Conservation (phyloP, 2,797 vertebrate genomes). For the Coranthus polyacanthus region DNA sequence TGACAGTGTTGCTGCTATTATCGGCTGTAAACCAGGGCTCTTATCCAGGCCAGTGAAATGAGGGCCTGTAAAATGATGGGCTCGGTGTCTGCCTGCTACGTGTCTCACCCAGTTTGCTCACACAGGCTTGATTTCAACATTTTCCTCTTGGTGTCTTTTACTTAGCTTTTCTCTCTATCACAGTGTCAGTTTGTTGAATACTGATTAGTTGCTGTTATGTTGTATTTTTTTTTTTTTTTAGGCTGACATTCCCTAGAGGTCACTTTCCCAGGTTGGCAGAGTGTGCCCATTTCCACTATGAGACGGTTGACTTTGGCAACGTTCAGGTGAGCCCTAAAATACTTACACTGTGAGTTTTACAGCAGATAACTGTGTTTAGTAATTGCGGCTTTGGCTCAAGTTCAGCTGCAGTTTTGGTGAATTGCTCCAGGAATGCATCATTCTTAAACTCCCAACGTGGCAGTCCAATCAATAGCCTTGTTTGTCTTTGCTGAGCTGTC, state of each 20-base stretch:
- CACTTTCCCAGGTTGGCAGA: conserved; percentile 98
- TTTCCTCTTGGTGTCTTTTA: conserved; percentile 24
- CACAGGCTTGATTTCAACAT: conserved; percentile 19
- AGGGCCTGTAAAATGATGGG: conserved; percentile 58
- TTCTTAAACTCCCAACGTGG: too few species aligned
- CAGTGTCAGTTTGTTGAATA: conserved; percentile 61
- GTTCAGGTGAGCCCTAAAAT: conserved; percentile 87
- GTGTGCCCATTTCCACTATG: conserved; percentile 99
- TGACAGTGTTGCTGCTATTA: conserved; percentile 70
- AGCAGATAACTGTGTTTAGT: conserved; percentile 26
- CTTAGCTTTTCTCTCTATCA: conserved; percentile 51
- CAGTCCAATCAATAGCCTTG: conserved; percentile 21
- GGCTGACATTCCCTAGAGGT: conserved; percentile 95
- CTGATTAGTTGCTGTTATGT: conserved; percentile 66
- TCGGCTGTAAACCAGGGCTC: conserved; percentile 76
- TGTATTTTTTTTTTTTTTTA: conserved; percentile 81
- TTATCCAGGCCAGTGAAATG: conserved; percentile 77
- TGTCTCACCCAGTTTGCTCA: conserved; percentile 38
- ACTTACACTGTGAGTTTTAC: conserved; percentile 15
- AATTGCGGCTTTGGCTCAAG: conserved; percentile 52
- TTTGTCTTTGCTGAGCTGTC: conserved; percentile 11
- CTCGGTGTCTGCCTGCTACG: conserved; percentile 25
- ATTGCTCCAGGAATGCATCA: conserved; percentile 40
- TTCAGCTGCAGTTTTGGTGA: conserved; percentile 38
- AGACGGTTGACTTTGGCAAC: conserved; percentile 97